Percentiles rank a stretch among this genome's conserved stretches.
Conservation (phyloP, 1,140 invertebrate genomes). For the Diploscapter pachys region DNA sequence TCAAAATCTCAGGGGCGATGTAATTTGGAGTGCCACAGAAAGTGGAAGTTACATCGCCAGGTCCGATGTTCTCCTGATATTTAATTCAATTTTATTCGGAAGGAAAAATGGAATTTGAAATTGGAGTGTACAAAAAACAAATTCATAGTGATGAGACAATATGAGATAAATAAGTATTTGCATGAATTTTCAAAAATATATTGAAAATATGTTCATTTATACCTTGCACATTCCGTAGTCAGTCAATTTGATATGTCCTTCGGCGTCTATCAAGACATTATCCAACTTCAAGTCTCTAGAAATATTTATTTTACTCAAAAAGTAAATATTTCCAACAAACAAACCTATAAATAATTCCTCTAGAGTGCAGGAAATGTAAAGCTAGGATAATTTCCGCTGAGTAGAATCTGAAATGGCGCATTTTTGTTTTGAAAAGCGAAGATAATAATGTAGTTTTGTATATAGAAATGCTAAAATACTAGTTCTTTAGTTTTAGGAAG, state of each 20-base stretch:
- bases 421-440: neutral
- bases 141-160: no score
- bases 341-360: conserved; percentile 67
- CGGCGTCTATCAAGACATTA: conserved; percentile 94
- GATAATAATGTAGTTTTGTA: no score
- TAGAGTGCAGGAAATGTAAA: conserved; percentile 95
- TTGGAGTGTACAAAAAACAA: no score
- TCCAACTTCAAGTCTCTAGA: conserved; percentile 89
- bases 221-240: conserved; percentile 95
- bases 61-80: conserved; percentile 75
- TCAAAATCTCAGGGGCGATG: conserved; percentile 95
- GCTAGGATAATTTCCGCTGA: conserved; percentile 96
- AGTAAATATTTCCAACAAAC: no score
- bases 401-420: conserved; percentile 75
- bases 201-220: conserved; percentile 16
- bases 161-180: no score
- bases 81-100: neutral
- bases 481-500: no score
- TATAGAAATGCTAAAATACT: no score
- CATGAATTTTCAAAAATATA: no score
- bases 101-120: no score
- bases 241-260: conserved; percentile 96
- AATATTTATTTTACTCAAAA: no score
- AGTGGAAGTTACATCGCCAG: conserved; percentile 73
- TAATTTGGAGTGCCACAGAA: conserved; percentile 99